These are phyloP conservation scores for Catonia carolina DNA, from an alignment of 2,888 invertebrate species.

Conservation along the genomic window DNA sequence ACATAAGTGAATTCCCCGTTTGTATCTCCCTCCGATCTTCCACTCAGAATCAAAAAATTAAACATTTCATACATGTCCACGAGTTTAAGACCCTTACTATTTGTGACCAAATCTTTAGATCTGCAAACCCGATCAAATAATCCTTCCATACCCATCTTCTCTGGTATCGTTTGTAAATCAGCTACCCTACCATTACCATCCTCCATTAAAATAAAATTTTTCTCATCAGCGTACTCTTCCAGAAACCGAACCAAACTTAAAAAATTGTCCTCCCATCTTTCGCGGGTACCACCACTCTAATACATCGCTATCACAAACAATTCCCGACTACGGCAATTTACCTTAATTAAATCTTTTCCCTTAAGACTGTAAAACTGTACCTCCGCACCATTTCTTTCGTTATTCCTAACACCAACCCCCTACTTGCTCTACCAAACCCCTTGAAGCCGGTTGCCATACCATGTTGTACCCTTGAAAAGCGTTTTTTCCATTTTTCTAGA, in stretches of 20 bases:
- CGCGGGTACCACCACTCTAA: background rate
- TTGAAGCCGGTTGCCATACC: no score
- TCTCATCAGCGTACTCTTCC: background rate
- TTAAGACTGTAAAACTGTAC: no score
- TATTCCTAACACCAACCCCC: no score
- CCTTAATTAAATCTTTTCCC: no score
- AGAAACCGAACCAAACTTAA: background rate
- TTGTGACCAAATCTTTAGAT: slow-evolving; percentile 9
- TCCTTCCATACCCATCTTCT: background rate
- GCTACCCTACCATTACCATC: slow-evolving; percentile 8
- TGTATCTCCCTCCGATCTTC: slow-evolving; percentile 17
- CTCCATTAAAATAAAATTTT: background rate
- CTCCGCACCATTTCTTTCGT: no score
- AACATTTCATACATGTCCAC: background rate
- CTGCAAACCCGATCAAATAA: background rate
- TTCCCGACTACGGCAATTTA: no score
- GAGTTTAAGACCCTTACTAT: slow-evolving; percentile 9
- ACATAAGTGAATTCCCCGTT: slow-evolving; percentile 22
- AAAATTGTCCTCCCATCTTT: slow-evolving; percentile 8
- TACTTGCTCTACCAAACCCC: no score
- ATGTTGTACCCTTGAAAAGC: no score
- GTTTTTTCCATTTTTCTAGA: background rate
- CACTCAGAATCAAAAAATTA: slow-evolving; percentile 20
- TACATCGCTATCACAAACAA: background rate
- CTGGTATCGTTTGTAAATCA: background rate